phyloP scores from a whole-genome alignment of 2,113 vertebrate species.

The Myiozetetes cayanensis region DNA sequence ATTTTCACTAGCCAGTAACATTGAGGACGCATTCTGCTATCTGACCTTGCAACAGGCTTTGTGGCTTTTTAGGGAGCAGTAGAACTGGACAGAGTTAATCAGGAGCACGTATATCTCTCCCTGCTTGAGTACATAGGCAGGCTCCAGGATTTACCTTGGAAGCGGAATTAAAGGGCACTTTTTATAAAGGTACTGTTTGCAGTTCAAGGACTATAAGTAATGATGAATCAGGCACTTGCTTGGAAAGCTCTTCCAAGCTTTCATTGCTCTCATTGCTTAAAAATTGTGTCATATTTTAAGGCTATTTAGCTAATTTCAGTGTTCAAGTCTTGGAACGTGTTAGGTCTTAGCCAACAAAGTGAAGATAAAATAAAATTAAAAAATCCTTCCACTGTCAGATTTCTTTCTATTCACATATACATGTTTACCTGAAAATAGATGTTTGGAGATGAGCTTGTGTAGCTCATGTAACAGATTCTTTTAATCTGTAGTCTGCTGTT shows the following conservation, averaged over 20 bases:
- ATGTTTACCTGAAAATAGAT: constrained; percentile 20
- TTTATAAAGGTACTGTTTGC: neutral
- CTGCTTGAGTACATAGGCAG: neutral
- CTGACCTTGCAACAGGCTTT: neutral
- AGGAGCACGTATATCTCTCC: rapidly evolving
- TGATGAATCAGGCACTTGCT: neutral
- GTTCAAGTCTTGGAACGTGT: neutral
- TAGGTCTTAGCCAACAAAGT: neutral
- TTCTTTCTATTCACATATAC: neutral
- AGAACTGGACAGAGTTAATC: neutral
- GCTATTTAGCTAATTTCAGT: neutral
- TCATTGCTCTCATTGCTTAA: neutral
- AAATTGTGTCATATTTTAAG: neutral
- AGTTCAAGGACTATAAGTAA: neutral
- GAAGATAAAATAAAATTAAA: neutral
- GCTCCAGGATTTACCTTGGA: neutral
- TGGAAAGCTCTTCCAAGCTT: neutral
- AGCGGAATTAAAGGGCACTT: neutral
- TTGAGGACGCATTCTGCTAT: neutral
- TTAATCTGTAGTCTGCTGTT: constrained; percentile 48
- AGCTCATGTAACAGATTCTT: constrained; percentile 9
- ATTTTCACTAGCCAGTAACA: neutral
- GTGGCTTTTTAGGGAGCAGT: neutral
- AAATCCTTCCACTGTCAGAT: neutral
- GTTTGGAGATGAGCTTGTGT: neutral